phyloP scores from a whole-genome alignment of 2,113 vertebrate species.

The Boulengeromyrus knoepffleri region DNA sequence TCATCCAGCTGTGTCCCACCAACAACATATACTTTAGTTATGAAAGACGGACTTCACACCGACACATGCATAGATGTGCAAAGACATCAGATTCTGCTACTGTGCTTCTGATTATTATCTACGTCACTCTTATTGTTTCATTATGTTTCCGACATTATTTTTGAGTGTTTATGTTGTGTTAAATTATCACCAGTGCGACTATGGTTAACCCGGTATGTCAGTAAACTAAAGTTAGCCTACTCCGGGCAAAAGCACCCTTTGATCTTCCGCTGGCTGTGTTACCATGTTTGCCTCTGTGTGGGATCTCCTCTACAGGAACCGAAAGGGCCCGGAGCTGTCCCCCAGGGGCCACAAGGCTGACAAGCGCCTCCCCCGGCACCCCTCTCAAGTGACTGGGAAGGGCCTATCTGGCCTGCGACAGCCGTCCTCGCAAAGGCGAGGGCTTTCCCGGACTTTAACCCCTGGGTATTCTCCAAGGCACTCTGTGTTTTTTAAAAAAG shows the following conservation, averaged over 20 bases:
- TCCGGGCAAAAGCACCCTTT: background rate
- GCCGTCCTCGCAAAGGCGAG: slow-evolving; percentile 12
- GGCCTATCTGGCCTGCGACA: slow-evolving; percentile 17
- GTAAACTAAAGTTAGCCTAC: background rate
- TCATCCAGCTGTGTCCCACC: background rate
- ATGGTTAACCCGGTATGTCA: background rate
- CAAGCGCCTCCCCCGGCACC: background rate
- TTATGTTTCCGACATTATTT: background rate
- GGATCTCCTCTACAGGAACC: slow-evolving; percentile 5
- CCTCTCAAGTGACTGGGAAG: background rate
- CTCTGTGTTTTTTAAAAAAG: slow-evolving; percentile 5
- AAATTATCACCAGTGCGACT: background rate
- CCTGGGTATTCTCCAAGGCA: slow-evolving; percentile 5
- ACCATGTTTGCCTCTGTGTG: slow-evolving; percentile 12
- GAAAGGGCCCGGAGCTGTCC: background rate
- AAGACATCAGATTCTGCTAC: background rate
- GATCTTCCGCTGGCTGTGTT: slow-evolving; percentile 24
- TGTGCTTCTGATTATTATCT: background rate
- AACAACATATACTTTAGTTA: background rate
- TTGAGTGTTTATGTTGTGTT: background rate
- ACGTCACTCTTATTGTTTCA: background rate
- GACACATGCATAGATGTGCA: slow-evolving; percentile 23
- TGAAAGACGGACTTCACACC: slow-evolving; percentile 28
- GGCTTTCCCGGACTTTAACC: background rate
- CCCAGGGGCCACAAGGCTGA: background rate